Evolutionary conservation across 2,797 vertebrate genomes (phyloP).

Genomic region (Onychomys torridus): DNA sequence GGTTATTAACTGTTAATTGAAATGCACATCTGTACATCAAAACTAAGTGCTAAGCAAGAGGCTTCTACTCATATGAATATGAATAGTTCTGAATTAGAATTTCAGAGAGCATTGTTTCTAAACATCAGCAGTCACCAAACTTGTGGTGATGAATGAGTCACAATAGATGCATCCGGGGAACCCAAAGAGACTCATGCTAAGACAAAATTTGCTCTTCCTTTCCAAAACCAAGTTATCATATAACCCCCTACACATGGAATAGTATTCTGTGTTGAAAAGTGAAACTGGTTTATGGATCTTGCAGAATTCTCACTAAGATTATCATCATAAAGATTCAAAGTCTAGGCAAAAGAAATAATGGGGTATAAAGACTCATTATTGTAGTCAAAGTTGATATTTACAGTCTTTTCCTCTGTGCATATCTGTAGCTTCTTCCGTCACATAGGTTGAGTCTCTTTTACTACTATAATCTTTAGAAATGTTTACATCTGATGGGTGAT

Average conservation of each 20-base stretch:
- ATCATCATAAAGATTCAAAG: conserved; percentile 20
- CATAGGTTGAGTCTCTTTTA: neutral
- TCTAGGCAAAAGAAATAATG: neutral
- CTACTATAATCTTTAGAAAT: neutral
- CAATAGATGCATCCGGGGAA: neutral
- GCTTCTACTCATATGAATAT: neutral
- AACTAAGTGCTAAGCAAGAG: neutral
- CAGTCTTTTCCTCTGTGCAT: neutral
- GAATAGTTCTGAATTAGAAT: neutral
- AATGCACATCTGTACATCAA: conserved; percentile 17
- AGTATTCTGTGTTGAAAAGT: conserved; percentile 15
- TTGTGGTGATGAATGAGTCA: neutral
- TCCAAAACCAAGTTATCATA: conserved; percentile 36
- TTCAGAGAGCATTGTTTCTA: neutral
- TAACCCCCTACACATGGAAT: neutral
- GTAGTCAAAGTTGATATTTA: neutral
- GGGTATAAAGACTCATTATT: neutral
- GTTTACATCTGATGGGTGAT: neutral
- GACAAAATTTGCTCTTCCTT: conserved; percentile 48
- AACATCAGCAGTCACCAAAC: neutral
- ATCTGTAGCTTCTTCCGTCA: neutral
- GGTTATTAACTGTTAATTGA: conserved; percentile 63
- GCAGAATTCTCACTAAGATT: conserved; percentile 34
- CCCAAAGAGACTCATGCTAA: neutral
- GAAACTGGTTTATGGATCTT: neutral